Evolutionary conservation across 2,797 vertebrate genomes (phyloP).

Genomic region (Sarcoramphus papa): DNA sequence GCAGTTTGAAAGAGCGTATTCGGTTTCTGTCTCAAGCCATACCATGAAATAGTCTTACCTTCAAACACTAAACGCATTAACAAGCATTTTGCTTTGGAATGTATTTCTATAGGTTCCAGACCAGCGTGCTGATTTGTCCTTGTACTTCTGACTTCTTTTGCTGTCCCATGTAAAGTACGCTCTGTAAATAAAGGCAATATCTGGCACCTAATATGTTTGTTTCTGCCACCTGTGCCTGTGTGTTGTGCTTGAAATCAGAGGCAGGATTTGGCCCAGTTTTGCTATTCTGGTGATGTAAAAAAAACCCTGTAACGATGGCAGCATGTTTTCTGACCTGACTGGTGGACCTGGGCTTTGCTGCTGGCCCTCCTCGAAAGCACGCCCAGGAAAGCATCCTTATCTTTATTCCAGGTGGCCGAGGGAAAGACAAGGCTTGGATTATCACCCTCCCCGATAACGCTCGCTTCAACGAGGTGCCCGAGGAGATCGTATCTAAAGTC

Average conservation of each 20-base stretch:
- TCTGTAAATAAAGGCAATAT: background rate
- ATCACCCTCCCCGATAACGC: conserved; percentile 93
- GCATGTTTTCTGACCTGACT: background rate
- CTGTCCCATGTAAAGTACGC: background rate
- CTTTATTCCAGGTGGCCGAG: conserved; percentile 84
- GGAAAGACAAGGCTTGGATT: conserved; percentile 91
- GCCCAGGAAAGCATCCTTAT: background rate
- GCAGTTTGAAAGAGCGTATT: background rate
- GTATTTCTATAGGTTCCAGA: background rate
- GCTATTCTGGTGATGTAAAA: background rate
- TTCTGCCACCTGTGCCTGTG: background rate
- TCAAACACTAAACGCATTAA: background rate
- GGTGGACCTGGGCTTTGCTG: background rate
- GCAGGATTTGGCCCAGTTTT: background rate
- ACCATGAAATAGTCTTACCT: background rate
- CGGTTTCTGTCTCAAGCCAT: conserved; percentile 17
- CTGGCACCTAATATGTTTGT: fast-evolving
- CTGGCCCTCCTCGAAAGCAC: background rate
- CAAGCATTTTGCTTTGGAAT: background rate
- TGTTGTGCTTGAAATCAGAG: background rate
- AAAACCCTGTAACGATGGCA: fast-evolving
- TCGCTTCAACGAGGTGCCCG: conserved; percentile 87
- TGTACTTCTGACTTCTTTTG: background rate
- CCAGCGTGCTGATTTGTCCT: background rate
- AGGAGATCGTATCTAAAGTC: conserved; percentile 85